phyloP scores from a whole-genome alignment of 2,113 vertebrate genomes.

The Ranitomeya imitator region DNA sequence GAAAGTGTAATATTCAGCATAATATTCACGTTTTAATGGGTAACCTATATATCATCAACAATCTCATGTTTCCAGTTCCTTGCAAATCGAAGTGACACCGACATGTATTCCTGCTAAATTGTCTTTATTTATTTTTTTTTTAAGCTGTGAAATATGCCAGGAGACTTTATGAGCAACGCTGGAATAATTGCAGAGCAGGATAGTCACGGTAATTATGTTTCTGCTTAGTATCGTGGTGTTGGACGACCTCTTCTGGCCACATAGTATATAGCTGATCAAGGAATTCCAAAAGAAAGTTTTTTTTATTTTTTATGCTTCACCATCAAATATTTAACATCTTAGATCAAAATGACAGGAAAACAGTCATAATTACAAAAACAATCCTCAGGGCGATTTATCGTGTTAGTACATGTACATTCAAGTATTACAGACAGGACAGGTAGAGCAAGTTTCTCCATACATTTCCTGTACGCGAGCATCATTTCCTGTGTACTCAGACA shows the following conservation, averaged over 20 bases:
- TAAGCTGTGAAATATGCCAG: slow-evolving; percentile 16
- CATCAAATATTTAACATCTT: not conserved
- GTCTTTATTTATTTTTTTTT: not conserved
- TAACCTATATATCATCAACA: slow-evolving; percentile 6
- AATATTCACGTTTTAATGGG: not conserved
- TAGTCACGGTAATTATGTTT: not conserved
- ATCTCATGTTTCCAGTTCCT: not conserved
- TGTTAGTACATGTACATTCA: not conserved
- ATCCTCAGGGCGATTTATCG: not conserved
- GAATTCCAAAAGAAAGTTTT: not conserved
- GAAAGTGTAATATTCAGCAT: slow-evolving; percentile 17
- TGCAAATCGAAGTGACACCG: slow-evolving; percentile 11
- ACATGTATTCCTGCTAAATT: slow-evolving; percentile 36
- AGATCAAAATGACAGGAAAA: not conserved
- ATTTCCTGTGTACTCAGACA: not conserved
- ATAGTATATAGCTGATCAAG: not conserved
- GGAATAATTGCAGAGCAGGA: not conserved
- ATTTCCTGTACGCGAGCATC: not conserved
- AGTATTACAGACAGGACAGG: not conserved
- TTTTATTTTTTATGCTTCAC: not conserved
- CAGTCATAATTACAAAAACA: not conserved
- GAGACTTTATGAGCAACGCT: not conserved
- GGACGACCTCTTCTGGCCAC: slow-evolving; percentile 25
- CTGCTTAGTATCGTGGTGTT: not conserved
- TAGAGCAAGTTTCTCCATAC: not conserved